A percentile compares a stretch with the other conserved stretches of the same genome.
phyloP scores from a whole-genome alignment of 2,888 invertebrate species.

The Drosophila helvetica region DNA sequence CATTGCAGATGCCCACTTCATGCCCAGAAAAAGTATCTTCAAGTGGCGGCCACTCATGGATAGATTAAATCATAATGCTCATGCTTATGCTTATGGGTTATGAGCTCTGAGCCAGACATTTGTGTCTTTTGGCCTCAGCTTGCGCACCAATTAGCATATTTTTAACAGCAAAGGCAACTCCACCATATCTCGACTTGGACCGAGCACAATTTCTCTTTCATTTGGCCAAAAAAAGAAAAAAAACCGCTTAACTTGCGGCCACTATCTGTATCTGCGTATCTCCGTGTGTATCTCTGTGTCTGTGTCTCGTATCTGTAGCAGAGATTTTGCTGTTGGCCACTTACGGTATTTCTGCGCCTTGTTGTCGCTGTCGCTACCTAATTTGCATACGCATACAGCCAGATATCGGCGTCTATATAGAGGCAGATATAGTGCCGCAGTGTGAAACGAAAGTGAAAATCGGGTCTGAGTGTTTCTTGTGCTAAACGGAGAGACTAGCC shows the following conservation, averaged over 20 bases:
- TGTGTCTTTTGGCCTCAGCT: constrained; percentile 31
- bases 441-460: constrained; percentile 73
- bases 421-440: constrained; percentile 7
- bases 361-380: constrained; percentile 42
- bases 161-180: not conserved
- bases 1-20: too few species aligned
- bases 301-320: constrained; percentile 63
- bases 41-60: not conserved
- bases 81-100: constrained; percentile 8
- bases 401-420: constrained; percentile 34
- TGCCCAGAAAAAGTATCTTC: not conserved
- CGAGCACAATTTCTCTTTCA: constrained; percentile 74
- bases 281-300: constrained; percentile 40
- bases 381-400: constrained; percentile 71
- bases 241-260: constrained; percentile 61
- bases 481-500: constrained; percentile 52
- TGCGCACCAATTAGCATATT: constrained; percentile 68
- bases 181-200: constrained; percentile 48
- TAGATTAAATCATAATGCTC: constrained; percentile 27
- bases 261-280: constrained; percentile 3
- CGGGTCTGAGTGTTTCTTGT: constrained; percentile 18
- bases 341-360: constrained; percentile 72
- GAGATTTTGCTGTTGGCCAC: constrained; percentile 68
- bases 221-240: constrained; percentile 65
- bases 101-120: constrained; percentile 14